A percentile compares a stretch with the other conserved stretches of the same genome.
Conservation (phyloP, 2,888 invertebrate species). For the Ennomos fuscantarius region DNA sequence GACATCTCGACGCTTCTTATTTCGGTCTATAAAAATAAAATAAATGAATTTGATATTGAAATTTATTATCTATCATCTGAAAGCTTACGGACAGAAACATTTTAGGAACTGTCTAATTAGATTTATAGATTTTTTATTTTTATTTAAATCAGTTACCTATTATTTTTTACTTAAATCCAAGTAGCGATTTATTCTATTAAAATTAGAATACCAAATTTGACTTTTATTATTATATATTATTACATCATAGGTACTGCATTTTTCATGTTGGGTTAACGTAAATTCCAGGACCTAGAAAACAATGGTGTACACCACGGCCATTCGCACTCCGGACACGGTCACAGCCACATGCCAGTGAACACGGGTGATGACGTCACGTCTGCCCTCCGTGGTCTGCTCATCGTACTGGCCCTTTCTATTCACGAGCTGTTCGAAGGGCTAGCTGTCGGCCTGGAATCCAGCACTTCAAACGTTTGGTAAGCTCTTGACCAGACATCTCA, state of each 20-base stretch:
- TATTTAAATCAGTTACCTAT: too few species aligned
- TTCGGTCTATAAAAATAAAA: too few species aligned
- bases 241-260: not conserved
- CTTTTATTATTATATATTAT: too few species aligned
- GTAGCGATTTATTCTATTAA: too few species aligned
- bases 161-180: too few species aligned
- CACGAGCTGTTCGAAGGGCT: slow-evolving; percentile 95
- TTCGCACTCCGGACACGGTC: slow-evolving; percentile 63
- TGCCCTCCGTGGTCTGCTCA: slow-evolving; percentile 89
- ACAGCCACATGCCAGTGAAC: slow-evolving; percentile 76
- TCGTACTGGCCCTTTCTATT: slow-evolving; percentile 93
- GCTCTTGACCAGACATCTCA: slow-evolving; percentile 24
- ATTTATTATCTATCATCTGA: too few species aligned
- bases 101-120: too few species aligned
- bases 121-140: too few species aligned
- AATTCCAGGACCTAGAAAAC: slow-evolving; percentile 63
- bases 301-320: slow-evolving; percentile 50
- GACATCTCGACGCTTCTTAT: too few species aligned
- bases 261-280: not conserved
- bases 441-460: slow-evolving; percentile 91
- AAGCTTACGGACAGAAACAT: too few species aligned
- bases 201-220: too few species aligned
- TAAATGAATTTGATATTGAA: too few species aligned
- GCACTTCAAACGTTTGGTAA: slow-evolving; percentile 76
- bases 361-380: slow-evolving; percentile 77